Evolutionary conservation across 2,888 invertebrate genomes (phyloP).

Genomic region (Pristionchus maxplancki): DNA sequence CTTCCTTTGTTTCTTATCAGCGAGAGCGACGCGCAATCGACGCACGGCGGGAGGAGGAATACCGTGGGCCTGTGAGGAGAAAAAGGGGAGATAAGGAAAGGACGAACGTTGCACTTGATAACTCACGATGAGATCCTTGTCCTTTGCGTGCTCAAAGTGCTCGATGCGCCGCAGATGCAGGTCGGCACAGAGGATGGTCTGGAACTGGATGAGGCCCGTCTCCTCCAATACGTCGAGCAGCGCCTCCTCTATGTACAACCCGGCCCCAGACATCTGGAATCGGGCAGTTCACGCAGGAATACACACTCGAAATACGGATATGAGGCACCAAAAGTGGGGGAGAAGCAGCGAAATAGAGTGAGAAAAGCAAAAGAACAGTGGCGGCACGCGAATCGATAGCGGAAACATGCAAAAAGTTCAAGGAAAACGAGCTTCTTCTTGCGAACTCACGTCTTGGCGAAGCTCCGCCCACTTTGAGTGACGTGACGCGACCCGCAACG

Average conservation of each 20-base stretch:
- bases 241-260: constrained; percentile 64
- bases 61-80: constrained; percentile 83
- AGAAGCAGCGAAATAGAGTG: not conserved
- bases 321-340: not conserved
- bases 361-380: not conserved
- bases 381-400: not conserved
- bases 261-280: constrained; percentile 47
- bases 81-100: not conserved
- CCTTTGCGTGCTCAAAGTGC: constrained; percentile 97
- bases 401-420: constrained; percentile 16
- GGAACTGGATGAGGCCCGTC: constrained; percentile 65
- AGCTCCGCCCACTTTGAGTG: not conserved
- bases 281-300: not conserved
- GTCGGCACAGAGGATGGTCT: constrained; percentile 63
- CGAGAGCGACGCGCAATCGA: constrained; percentile 91
- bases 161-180: constrained; percentile 89
- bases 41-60: constrained; percentile 94
- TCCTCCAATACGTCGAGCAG: constrained; percentile 69
- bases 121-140: constrained; percentile 81
- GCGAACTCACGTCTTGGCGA: constrained; percentile 47
- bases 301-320: not conserved
- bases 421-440: constrained; percentile 26
- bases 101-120: not conserved
- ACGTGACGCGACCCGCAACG: not conserved
- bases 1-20: constrained; percentile 83